These are phyloP conservation scores for Margaritifera margaritifera DNA, from an alignment of 2,888 invertebrate genomes.

Conservation along the genomic window DNA sequence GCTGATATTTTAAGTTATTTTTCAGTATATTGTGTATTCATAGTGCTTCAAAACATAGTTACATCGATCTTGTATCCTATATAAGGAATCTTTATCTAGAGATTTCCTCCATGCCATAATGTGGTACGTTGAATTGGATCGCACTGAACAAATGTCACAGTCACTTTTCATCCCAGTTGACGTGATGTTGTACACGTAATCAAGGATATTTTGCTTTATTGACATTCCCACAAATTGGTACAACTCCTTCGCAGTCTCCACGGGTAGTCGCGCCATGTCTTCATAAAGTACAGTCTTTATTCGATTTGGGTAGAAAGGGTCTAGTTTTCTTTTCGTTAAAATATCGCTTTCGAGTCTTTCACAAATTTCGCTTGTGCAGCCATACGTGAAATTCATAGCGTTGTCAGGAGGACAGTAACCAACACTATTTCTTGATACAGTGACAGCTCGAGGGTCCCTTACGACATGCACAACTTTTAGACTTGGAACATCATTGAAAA, in stretches of 20 bases:
- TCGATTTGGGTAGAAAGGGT: neutral
- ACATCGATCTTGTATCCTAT: conserved; percentile 1
- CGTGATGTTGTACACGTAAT: conserved; percentile 9
- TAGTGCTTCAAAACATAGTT: conserved; percentile 8
- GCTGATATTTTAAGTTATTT: no score
- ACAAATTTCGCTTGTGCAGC: conserved; percentile 7
- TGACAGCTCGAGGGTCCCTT: conserved; percentile 7
- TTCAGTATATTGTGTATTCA: conserved; percentile 2
- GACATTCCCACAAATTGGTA: conserved; percentile 9
- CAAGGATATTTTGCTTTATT: neutral
- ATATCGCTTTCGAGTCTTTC: conserved; percentile 3
- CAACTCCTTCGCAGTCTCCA: conserved; percentile 4
- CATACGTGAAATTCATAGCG: neutral
- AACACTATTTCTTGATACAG: no score
- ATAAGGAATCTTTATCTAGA: neutral
- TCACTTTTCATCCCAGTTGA: neutral
- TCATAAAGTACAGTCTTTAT: conserved; percentile 4
- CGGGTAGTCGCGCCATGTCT: conserved; percentile 3
- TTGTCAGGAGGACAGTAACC: no score
- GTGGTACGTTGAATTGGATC: conserved; percentile 3
- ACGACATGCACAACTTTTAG: conserved; percentile 8
- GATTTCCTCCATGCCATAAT: conserved; percentile 1
- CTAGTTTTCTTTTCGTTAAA: neutral
- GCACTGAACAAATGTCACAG: conserved; percentile 3
- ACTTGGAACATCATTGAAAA: neutral